Percentiles rank a stretch among this genome's conserved stretches.
These are phyloP conservation scores for Sinocyclocheilus anshuiensis DNA, from an alignment of 2,113 vertebrate species.

Conservation along the genomic window DNA sequence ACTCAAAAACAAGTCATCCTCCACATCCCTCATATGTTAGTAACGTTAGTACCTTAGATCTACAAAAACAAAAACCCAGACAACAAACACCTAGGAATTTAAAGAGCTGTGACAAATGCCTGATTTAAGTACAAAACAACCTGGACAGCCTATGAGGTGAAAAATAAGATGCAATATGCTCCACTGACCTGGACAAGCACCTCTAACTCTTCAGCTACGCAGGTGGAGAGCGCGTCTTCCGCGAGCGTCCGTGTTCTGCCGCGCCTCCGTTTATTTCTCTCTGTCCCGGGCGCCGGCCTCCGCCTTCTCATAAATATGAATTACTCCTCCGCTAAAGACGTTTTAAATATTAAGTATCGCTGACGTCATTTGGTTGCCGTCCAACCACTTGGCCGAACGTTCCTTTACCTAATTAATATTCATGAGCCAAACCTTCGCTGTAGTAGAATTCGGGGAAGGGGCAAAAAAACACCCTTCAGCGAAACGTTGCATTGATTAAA, in stretches of 20 bases:
- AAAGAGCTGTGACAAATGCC: background rate
- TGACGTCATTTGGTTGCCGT: background rate
- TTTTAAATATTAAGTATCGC: background rate
- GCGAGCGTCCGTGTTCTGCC: background rate
- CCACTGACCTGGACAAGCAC: background rate
- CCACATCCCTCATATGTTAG: background rate
- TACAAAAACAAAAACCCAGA: too few relatives aligned
- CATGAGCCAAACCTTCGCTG: background rate
- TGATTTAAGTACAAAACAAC: background rate
- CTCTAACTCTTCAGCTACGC: background rate
- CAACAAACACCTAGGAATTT: background rate
- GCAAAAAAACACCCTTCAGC: background rate
- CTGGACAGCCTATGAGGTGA: background rate
- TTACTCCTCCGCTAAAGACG: too few relatives aligned
- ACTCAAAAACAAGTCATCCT: background rate
- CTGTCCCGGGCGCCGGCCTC: background rate
- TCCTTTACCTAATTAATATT: background rate
- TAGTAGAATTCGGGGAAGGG: background rate
- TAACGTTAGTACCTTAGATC: background rate
- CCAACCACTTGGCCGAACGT: background rate
- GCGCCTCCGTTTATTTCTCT: slow-evolving; percentile 28
- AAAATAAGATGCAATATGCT: background rate
- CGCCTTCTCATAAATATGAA: slow-evolving; percentile 10
- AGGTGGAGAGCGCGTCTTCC: background rate
- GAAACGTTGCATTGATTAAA: background rate